A percentile compares a stretch with the other conserved stretches of the same genome.
These are phyloP conservation scores for Alexandromys fortis DNA, from an alignment of 2,113 vertebrate species.

Conservation along the genomic window DNA sequence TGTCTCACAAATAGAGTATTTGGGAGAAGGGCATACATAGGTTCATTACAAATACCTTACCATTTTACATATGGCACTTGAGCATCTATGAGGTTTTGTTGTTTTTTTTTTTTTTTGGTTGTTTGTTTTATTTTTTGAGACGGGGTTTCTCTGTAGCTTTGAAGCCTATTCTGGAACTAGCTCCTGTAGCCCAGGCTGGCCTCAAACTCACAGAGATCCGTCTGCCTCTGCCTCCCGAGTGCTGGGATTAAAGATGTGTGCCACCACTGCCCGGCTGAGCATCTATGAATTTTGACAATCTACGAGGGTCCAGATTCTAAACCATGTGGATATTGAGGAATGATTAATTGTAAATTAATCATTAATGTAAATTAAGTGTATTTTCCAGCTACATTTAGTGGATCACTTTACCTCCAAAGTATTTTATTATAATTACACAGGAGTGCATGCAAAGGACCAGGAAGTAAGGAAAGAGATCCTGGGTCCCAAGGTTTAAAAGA, in stretches of 20 bases:
- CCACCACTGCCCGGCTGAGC: background rate
- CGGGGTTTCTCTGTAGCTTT: too few relatives aligned
- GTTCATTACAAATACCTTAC: background rate
- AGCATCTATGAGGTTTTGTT: background rate
- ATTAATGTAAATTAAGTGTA: background rate
- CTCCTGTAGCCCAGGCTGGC: too few relatives aligned
- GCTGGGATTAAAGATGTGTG: too few relatives aligned
- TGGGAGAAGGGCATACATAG: background rate
- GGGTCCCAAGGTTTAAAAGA: background rate
- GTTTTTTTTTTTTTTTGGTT: too few relatives aligned
- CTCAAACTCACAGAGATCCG: too few relatives aligned
- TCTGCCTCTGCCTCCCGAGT: too few relatives aligned
- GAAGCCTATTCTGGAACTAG: too few relatives aligned
- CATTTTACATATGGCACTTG: background rate
- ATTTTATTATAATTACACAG: background rate
- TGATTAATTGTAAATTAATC: background rate
- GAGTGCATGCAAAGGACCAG: background rate
- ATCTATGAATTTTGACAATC: background rate
- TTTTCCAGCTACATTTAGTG: background rate
- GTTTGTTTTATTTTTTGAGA: too few relatives aligned
- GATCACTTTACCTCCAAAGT: background rate
- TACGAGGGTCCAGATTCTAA: background rate
- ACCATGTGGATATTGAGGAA: background rate
- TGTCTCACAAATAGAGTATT: background rate
- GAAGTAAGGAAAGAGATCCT: background rate